Conservation (phyloP, 2,797 vertebrate genomes). For the Tinamus major region DNA sequence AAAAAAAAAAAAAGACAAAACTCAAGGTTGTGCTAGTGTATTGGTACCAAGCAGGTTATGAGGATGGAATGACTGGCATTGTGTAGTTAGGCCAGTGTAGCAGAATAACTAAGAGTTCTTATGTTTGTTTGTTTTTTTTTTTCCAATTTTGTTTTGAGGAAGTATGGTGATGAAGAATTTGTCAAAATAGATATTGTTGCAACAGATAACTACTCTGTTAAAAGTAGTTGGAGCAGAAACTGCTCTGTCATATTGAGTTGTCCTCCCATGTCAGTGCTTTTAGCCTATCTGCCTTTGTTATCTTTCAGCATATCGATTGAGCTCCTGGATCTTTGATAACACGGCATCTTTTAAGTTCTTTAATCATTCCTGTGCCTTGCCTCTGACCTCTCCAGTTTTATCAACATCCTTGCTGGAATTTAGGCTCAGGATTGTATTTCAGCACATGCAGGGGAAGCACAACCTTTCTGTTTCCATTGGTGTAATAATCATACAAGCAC, state of each 20-base stretch:
- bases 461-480: not conserved
- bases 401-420: not conserved
- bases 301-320: not conserved
- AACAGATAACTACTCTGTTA: not conserved
- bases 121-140: too few species aligned
- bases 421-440: not conserved
- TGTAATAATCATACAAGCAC: not conserved
- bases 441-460: not conserved
- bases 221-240: not conserved
- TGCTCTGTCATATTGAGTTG: not conserved
- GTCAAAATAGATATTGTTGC: not conserved
- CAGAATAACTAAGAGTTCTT: not conserved
- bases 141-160: not conserved
- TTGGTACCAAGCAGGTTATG: not conserved
- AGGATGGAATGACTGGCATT: not conserved
- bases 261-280: not conserved
- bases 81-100: not conserved
- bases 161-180: not conserved
- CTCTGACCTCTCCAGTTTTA: not conserved
- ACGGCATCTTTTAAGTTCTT: not conserved
- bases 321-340: not conserved
- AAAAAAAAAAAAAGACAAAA: not conserved
- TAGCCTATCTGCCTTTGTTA: fast-evolving
- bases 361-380: not conserved
- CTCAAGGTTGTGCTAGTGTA: not conserved